These are phyloP conservation scores for Pseudocheirus occidentalis DNA, from an alignment of 2,797 vertebrate species.

Conservation along the genomic window DNA sequence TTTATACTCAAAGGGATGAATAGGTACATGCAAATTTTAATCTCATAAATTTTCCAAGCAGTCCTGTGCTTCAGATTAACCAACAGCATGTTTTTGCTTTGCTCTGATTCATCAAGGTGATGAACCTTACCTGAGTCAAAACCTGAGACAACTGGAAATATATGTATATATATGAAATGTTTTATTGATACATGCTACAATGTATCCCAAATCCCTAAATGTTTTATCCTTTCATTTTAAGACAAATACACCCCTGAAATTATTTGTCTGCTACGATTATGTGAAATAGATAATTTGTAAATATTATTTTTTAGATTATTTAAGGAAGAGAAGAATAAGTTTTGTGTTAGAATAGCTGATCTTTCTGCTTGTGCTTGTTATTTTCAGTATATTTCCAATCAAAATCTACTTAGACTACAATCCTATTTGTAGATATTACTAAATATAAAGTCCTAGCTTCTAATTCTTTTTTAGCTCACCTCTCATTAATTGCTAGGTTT, in stretches of 20 bases:
- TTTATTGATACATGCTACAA: background rate
- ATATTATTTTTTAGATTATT: background rate
- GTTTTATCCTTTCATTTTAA: background rate
- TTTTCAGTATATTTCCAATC: background rate
- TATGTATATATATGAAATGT: background rate
- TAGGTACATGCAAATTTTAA: background rate
- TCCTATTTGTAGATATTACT: background rate
- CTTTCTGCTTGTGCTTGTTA: background rate
- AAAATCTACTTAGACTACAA: background rate
- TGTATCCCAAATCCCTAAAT: background rate
- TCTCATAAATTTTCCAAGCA: background rate
- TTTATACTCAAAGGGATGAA: background rate
- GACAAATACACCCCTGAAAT: background rate
- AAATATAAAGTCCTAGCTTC: background rate
- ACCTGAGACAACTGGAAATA: background rate
- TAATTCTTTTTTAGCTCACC: background rate
- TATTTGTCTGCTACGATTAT: background rate
- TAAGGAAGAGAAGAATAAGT: background rate
- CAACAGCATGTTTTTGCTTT: background rate
- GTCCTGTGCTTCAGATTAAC: background rate
- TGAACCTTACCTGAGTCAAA: background rate
- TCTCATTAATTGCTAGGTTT: background rate
- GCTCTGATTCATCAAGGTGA: background rate
- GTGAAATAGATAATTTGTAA: background rate
- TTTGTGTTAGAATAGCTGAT: background rate